A percentile compares a stretch with the other conserved stretches of the same genome.
These are phyloP conservation scores for Microcebus griseorufus DNA, from an alignment of 2,113 vertebrate genomes.

Conservation along the genomic window DNA sequence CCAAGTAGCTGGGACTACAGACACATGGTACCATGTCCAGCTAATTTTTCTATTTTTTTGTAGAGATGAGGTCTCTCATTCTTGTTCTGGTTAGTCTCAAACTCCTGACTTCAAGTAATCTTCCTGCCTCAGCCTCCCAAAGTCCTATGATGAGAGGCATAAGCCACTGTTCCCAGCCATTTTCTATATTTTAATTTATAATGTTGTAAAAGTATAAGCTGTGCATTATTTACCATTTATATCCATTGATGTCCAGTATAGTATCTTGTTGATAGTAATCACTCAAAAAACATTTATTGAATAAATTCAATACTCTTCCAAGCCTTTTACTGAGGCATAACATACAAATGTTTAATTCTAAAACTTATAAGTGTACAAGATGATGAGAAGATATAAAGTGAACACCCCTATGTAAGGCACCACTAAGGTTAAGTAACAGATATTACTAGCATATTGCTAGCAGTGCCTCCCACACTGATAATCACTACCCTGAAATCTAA, in stretches of 20 bases:
- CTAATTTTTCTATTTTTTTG: too few relatives aligned
- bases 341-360: background rate
- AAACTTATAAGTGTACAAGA: background rate
- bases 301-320: background rate
- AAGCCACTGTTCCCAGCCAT: too few relatives aligned
- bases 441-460: background rate
- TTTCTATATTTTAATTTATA: background rate
- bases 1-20: too few relatives aligned
- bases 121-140: too few relatives aligned
- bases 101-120: too few relatives aligned
- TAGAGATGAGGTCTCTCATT: too few relatives aligned
- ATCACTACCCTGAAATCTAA: background rate
- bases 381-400: background rate
- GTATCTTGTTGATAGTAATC: background rate
- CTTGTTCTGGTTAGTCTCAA: too few relatives aligned
- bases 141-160: too few relatives aligned
- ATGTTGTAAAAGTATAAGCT: background rate
- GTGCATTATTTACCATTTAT: background rate
- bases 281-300: background rate
- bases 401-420: background rate
- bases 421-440: background rate
- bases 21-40: too few relatives aligned
- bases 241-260: background rate
- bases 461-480: background rate
- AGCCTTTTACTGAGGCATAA: background rate